These are phyloP conservation scores for Spilogale gracilis DNA, from an alignment of 2,113 vertebrate species.

Conservation along the genomic window DNA sequence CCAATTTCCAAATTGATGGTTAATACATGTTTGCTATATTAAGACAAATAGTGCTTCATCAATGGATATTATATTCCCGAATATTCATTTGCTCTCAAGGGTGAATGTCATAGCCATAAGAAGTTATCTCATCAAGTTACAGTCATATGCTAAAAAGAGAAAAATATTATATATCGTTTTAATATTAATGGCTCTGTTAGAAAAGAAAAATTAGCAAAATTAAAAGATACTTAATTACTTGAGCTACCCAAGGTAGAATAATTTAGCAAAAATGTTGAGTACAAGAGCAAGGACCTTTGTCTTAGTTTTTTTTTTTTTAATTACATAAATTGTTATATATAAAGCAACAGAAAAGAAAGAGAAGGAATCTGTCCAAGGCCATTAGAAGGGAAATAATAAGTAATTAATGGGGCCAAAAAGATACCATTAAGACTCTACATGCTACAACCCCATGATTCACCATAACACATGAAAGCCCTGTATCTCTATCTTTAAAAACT, in stretches of 20 bases:
- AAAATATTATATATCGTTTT: neutral
- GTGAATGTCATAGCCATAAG: neutral
- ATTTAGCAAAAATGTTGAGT: neutral
- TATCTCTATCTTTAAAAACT: neutral
- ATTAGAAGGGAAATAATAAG: neutral
- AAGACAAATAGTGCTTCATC: neutral
- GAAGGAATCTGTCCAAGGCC: neutral
- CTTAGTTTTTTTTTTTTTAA: neutral
- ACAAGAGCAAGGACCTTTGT: neutral
- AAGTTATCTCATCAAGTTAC: neutral
- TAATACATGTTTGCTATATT: neutral
- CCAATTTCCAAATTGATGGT: neutral
- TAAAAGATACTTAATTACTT: neutral
- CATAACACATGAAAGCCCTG: neutral
- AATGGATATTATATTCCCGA: neutral
- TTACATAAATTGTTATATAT: neutral
- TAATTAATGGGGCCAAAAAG: neutral
- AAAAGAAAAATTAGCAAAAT: neutral
- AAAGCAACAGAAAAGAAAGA: neutral
- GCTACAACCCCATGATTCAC: neutral
- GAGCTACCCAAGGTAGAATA: neutral
- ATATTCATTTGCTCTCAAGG: neutral
- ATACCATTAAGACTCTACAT: neutral
- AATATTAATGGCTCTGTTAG: neutral
- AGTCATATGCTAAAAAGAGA: neutral